phyloP scores from a whole-genome alignment of 2,888 invertebrate genomes.

The Rosalia funebris region DNA sequence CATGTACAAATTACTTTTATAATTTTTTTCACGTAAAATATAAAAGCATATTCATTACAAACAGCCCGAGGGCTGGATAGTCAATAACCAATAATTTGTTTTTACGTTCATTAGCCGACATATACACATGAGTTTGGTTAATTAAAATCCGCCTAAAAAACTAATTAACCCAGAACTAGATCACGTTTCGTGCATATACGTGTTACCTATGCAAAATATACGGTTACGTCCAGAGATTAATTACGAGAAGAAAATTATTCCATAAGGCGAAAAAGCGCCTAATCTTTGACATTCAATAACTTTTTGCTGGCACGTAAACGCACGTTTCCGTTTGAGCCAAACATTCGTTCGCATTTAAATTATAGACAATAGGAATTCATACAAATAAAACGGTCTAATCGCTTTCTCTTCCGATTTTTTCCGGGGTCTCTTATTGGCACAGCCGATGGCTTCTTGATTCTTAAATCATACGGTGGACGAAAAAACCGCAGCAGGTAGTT shows the following conservation, averaged over 20 bases:
- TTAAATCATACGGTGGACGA: background rate
- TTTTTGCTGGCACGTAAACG: background rate
- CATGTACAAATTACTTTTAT: background rate
- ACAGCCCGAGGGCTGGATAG: background rate
- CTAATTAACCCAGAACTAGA: background rate
- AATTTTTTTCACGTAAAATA: background rate
- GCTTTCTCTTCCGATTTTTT: constrained; percentile 13
- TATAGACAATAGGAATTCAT: background rate
- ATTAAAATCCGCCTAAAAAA: constrained; percentile 2
- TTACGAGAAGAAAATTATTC: background rate
- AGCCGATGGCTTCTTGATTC: constrained; percentile 11
- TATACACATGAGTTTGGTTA: background rate
- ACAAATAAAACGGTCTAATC: constrained; percentile 6
- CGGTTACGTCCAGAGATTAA: background rate
- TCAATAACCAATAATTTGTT: background rate
- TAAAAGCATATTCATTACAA: background rate
- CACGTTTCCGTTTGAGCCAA: background rate
- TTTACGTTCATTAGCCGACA: background rate
- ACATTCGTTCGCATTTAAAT: background rate
- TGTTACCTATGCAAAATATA: background rate
- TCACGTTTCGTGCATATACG: background rate
- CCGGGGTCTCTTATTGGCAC: background rate
- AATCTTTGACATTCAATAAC: background rate
- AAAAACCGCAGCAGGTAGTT: constrained; percentile 8
- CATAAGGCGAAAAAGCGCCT: background rate